Base-by-base conservation (phyloP, 2,888 invertebrate genomes). In the Rhagonycha fulva region DNA sequence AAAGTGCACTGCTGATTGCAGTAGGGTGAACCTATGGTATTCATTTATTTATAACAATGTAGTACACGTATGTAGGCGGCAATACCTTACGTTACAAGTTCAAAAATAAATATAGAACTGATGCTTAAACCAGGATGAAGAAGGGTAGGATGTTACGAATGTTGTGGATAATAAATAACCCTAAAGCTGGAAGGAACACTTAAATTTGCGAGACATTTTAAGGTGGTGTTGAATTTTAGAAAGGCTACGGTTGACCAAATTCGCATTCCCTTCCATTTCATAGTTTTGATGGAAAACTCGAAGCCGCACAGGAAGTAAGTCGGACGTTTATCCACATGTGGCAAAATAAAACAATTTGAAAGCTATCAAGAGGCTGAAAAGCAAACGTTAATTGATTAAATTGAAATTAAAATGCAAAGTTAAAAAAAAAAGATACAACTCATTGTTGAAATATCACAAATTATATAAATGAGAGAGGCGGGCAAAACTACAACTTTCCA, bases 401-500 rank as follows among this genome's bases (percentile, higher is more conserved):
- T 47, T 47, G 7, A 47, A 47, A 47, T 47, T 47, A 47, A 47
- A 47, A n/a, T 47, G 47, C 47, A 47, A 47, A 47, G 47, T 47
- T 32, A 32, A 47, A 47, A 47, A 32, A 19, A 47, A 47, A 47
- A 47, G 47, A 47, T 47, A 47, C 47, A 47, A 47, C 23, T 26
- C 63, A 66, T 66, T 66, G 63, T 66, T 66, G 12, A 66, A 24
- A 66, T 66, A 19, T 24, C 63, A 66, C 24, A 66, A 24, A 66
- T 47, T 47, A 47, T n/a, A 47, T 32, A 47, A 66, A 66, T 19
- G 68, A 68, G 68, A 71, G 71, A 19, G 71, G 75, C 71, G 75
- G 71, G 61, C 68, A 28, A 47, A 23, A 26, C 30, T 32, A 68
- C 71, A 68, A 71, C 14, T 68, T 67, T 26, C 28, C 68, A 71